phyloP scores from a whole-genome alignment of 35 echinoderm and acorn worm genomes.

The Stichopus chloronotus region DNA sequence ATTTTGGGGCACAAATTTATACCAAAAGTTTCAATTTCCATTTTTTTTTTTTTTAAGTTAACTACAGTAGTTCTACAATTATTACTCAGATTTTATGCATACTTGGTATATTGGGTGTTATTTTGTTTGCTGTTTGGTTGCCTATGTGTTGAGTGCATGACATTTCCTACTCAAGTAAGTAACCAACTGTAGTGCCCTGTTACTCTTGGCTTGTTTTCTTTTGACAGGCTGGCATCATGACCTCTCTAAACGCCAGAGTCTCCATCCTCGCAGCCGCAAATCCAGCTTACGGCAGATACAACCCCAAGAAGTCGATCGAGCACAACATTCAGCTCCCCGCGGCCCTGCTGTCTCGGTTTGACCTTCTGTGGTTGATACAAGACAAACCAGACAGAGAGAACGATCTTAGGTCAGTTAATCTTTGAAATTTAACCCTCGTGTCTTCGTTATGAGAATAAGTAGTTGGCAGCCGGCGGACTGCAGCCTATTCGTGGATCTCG shows the following conservation, averaged over 20 bases:
- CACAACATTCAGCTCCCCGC: constrained; percentile 98
- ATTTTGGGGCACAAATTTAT: too few relatives aligned
- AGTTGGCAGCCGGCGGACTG: neutral
- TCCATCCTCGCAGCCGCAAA: constrained; percentile 98
- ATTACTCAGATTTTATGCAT: too few relatives aligned
- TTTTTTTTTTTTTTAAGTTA: too few relatives aligned
- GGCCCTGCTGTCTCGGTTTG: constrained; percentile 94
- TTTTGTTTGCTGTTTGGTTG: too few relatives aligned
- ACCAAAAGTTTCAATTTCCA: too few relatives aligned
- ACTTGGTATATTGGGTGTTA: too few relatives aligned
- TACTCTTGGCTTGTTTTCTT: neutral
- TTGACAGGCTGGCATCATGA: constrained; percentile 97
- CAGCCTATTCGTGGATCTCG: neutral
- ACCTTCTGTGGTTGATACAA: constrained; percentile 96
- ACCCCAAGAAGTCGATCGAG: constrained; percentile 98
- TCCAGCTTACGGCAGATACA: constrained; percentile 96
- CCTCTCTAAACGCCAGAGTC: constrained; percentile 93
- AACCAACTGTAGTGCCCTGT: too few relatives aligned
- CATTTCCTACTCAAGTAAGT: too few relatives aligned
- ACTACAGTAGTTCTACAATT: too few relatives aligned
- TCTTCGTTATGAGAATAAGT: neutral
- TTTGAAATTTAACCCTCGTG: neutral
- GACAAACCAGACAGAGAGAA: constrained; percentile 99
- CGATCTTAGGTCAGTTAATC: constrained; percentile 79
- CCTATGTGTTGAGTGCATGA: too few relatives aligned